phyloP scores from a whole-genome alignment of 2,888 invertebrate species.

The Deilephila elpenor region DNA sequence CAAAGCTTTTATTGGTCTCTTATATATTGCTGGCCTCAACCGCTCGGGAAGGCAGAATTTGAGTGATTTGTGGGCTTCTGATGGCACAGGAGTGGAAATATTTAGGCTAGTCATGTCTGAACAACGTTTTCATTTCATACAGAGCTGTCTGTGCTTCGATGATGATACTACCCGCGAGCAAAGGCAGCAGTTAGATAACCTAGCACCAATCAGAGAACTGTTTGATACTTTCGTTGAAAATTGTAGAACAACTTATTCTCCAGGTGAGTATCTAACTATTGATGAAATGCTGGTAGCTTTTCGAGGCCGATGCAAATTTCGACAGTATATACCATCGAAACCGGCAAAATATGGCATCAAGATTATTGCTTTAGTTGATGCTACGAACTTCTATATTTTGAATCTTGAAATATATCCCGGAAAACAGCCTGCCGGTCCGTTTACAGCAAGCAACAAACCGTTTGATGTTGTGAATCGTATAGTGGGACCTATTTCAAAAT shows the following conservation, averaged over 20 bases:
- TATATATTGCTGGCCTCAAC: too few species aligned
- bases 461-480: conserved; percentile 32
- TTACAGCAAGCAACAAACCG: conserved; percentile 35
- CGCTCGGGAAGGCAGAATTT: too few species aligned
- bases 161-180: too few species aligned
- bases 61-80: too few species aligned
- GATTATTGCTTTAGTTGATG: conserved; percentile 25
- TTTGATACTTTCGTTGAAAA: conserved; percentile 36
- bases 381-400: conserved; percentile 26
- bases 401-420: conserved; percentile 30
- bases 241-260: conserved; percentile 32
- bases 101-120: too few species aligned
- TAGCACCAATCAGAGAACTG: too few species aligned
- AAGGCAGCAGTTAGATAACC: too few species aligned
- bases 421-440: conserved; percentile 36
- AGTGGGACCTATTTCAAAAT: neutral
- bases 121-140: too few species aligned
- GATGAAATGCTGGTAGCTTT: conserved; percentile 49
- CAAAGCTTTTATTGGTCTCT: too few species aligned
- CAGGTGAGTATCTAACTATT: conserved; percentile 39
- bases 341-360: conserved; percentile 48
- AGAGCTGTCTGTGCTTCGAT: too few species aligned
- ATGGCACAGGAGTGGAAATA: too few species aligned
- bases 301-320: conserved; percentile 45
- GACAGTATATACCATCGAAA: conserved; percentile 49